Percentiles rank a stretch among this genome's conserved stretches.
Evolutionary conservation across 2,113 vertebrate genomes (phyloP).

Genomic region (Oncorhynchus mykiss): DNA sequence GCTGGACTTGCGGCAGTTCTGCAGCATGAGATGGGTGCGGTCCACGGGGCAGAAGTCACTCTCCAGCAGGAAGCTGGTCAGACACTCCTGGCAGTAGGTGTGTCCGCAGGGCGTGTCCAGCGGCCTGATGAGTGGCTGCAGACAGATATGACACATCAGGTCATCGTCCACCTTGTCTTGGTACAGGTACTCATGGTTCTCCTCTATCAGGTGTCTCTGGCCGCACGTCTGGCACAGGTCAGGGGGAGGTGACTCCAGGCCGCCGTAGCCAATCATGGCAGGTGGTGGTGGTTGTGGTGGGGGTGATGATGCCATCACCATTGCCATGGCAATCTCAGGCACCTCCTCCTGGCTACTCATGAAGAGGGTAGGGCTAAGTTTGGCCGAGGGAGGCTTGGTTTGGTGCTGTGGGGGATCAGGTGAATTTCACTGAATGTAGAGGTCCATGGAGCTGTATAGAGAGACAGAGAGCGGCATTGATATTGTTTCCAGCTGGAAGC

Average conservation of each 20-base stretch:
- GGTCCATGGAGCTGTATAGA: background rate
- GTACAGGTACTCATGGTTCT: slow-evolving; percentile 93
- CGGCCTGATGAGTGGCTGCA: slow-evolving; percentile 88
- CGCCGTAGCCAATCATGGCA: no score
- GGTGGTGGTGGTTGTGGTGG: slow-evolving; percentile 11
- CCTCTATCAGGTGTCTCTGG: slow-evolving; percentile 82
- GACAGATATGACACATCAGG: slow-evolving; percentile 93
- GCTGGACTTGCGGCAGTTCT: slow-evolving; percentile 89
- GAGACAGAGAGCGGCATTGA: background rate
- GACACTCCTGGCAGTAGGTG: slow-evolving; percentile 91
- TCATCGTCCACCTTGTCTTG: slow-evolving; percentile 90
- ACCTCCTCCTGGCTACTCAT: slow-evolving; percentile 47
- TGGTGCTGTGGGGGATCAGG: background rate
- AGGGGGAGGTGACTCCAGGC: background rate
- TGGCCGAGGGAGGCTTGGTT: background rate
- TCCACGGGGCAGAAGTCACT: slow-evolving; percentile 97
- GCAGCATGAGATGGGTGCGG: slow-evolving; percentile 82
- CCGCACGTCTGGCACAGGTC: slow-evolving; percentile 83
- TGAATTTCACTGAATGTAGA: background rate
- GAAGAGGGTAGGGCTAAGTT: background rate
- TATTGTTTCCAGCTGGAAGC: background rate
- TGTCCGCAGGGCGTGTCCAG: slow-evolving; percentile 96
- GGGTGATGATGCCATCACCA: slow-evolving; percentile 62
- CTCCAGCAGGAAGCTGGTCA: slow-evolving; percentile 92
- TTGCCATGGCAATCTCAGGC: slow-evolving; percentile 33